phyloP scores from a whole-genome alignment of 1,140 invertebrate species.

The Drosophila sproati region DNA sequence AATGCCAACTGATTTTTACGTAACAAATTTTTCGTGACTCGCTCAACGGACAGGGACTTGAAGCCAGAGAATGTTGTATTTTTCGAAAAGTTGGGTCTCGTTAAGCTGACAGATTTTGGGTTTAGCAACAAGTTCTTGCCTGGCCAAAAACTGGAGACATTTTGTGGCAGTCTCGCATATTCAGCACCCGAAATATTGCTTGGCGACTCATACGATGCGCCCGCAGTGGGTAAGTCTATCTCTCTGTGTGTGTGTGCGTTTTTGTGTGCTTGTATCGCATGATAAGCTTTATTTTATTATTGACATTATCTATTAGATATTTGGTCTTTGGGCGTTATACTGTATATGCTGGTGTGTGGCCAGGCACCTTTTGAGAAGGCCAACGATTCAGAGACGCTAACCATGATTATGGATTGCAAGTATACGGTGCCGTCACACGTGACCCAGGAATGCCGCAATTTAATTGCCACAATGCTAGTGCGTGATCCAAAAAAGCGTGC shows the following conservation, averaged over 20 bases:
- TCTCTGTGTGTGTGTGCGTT: neutral
- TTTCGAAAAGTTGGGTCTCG: slow-evolving; percentile 98
- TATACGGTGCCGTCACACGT: slow-evolving; percentile 96
- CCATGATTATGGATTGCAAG: slow-evolving; percentile 99
- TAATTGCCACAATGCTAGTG: slow-evolving; percentile 96
- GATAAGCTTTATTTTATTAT: slow-evolving; percentile 29
- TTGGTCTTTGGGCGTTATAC: slow-evolving; percentile 99
- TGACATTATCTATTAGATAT: slow-evolving; percentile 89
- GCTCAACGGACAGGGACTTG: slow-evolving; percentile 91
- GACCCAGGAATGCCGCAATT: slow-evolving; percentile 91
- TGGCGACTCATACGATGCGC: slow-evolving; percentile 97
- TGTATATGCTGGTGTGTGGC: slow-evolving; percentile 99
- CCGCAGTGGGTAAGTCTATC: slow-evolving; percentile 92
- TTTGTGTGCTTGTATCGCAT: slow-evolving; percentile 11
- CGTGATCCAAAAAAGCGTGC: slow-evolving; percentile 96
- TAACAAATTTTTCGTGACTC: slow-evolving; percentile 86
- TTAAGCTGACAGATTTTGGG: slow-evolving; percentile 99
- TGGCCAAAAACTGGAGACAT: slow-evolving; percentile 98
- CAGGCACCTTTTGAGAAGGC: slow-evolving; percentile 99
- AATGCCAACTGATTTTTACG: slow-evolving; percentile 42
- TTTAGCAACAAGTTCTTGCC: slow-evolving; percentile 99
- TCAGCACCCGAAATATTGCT: slow-evolving; percentile 99
- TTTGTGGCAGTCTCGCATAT: slow-evolving; percentile 99
- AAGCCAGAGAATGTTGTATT: slow-evolving; percentile 99
- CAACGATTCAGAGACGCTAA: slow-evolving; percentile 99